Evolutionary conservation across 2,113 vertebrate species (phyloP).

Genomic region (Tautogolabrus adspersus): DNA sequence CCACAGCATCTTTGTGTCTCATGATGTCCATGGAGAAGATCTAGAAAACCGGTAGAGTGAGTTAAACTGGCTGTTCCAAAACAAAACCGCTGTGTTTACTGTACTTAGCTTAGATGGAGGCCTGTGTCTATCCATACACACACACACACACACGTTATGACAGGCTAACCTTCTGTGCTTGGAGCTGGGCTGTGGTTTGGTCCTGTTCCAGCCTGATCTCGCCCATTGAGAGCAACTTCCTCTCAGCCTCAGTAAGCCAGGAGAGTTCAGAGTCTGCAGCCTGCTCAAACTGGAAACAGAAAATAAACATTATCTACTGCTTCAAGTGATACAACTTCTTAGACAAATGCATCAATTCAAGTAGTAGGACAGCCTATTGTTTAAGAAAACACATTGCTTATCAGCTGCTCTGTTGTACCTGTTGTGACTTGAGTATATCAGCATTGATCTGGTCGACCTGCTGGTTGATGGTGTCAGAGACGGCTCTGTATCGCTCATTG

Average conservation of each 20-base stretch:
- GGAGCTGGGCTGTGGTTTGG: constrained; percentile 93
- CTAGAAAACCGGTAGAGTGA: constrained; percentile 81
- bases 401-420: constrained; percentile 83
- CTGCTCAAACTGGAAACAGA: constrained; percentile 92
- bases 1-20: constrained; percentile 95
- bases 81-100: constrained; percentile 47
- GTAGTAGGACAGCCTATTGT: not conserved
- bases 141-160: not conserved
- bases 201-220: constrained; percentile 95
- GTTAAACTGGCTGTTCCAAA: constrained; percentile 29
- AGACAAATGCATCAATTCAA: not conserved
- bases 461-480: constrained; percentile 86
- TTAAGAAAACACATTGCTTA: not conserved
- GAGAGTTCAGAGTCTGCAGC: constrained; percentile 90
- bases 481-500: constrained; percentile 89
- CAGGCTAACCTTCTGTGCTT: constrained; percentile 94
- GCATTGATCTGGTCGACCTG: constrained; percentile 93
- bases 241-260: constrained; percentile 92
- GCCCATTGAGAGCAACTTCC: constrained; percentile 89
- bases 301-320: constrained; percentile 21
- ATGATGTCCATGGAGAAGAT: constrained; percentile 97
- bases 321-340: no score
- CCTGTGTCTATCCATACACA: constrained; percentile 16
- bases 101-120: constrained; percentile 29
- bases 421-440: constrained; percentile 91